A percentile compares a stretch with the other conserved stretches of the same genome.
Evolutionary conservation across 2,113 vertebrate genomes (phyloP).

Genomic region (Apus apus): DNA sequence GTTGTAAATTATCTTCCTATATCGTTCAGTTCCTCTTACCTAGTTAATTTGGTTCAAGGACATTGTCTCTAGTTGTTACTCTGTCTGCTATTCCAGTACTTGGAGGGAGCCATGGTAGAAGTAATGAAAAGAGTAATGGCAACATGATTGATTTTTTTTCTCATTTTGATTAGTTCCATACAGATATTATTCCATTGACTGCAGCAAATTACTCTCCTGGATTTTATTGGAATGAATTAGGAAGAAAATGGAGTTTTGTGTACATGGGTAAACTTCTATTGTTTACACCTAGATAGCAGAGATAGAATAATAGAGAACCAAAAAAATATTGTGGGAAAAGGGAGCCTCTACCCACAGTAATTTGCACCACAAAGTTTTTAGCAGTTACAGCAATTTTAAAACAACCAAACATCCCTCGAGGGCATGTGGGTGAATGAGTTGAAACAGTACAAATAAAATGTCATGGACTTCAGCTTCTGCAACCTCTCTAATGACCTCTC

Average conservation of each 20-base stretch:
- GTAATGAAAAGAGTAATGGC: neutral
- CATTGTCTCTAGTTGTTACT: neutral
- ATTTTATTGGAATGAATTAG: neutral
- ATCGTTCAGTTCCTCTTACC: neutral
- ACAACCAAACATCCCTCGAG: neutral
- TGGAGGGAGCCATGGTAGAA: neutral
- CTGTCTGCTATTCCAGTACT: neutral
- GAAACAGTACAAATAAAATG: slow-evolving; percentile 17
- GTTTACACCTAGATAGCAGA: neutral
- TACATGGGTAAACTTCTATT: neutral
- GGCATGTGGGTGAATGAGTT: neutral
- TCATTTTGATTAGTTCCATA: neutral
- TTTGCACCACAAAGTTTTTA: neutral
- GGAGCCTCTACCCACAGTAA: neutral
- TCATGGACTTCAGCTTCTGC: neutral
- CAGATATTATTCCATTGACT: neutral
- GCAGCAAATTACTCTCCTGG: neutral
- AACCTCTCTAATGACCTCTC: neutral
- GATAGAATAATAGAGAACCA: neutral
- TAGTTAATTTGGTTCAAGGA: neutral
- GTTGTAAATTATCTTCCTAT: neutral
- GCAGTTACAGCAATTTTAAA: neutral
- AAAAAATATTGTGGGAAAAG: neutral
- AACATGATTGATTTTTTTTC: neutral
- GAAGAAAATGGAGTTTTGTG: neutral